phyloP scores from a whole-genome alignment of 2,888 invertebrate species.

The Melieria crassipennis region DNA sequence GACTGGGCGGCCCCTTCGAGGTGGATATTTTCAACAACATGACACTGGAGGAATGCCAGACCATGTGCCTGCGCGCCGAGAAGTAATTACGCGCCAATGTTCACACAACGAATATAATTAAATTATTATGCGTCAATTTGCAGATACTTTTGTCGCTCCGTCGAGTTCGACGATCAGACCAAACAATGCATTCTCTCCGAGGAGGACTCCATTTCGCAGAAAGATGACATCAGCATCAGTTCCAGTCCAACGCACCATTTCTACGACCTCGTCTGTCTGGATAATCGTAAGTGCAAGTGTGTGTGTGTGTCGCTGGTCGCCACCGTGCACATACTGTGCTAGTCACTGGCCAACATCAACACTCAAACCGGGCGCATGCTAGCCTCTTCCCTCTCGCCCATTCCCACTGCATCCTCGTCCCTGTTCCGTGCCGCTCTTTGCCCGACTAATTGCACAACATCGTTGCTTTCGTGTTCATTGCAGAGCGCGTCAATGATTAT shows the following conservation, averaged over 20 bases:
- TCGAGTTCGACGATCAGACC: slow-evolving; percentile 88
- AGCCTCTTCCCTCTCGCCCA: neutral
- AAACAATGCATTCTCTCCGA: slow-evolving; percentile 89
- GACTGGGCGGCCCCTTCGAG: slow-evolving; percentile 87
- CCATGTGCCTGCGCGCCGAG: slow-evolving; percentile 86
- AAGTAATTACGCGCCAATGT: slow-evolving; percentile 69
- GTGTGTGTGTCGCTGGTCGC: neutral
- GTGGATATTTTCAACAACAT: slow-evolving; percentile 87
- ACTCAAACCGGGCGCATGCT: neutral
- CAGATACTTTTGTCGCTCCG: slow-evolving; percentile 86
- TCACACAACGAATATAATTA: slow-evolving; percentile 17
- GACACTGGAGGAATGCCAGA: slow-evolving; percentile 87
- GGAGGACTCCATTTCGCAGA: slow-evolving; percentile 89
- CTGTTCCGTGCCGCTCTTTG: slow-evolving; percentile 32
- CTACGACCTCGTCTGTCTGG: slow-evolving; percentile 88
- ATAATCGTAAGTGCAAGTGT: slow-evolving; percentile 78
- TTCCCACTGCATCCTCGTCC: slow-evolving; percentile 33
- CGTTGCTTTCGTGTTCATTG: slow-evolving; percentile 55
- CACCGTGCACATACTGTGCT: neutral
- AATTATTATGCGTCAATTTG: slow-evolving; percentile 18
- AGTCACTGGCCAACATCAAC: neutral
- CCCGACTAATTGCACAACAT: slow-evolving; percentile 25
- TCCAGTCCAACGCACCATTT: slow-evolving; percentile 87
- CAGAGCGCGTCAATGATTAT: slow-evolving; percentile 88
- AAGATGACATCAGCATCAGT: slow-evolving; percentile 86